Base-by-base conservation (phyloP, 2,888 invertebrate genomes). In the Scaptodrosophila latifasciaeformis region DNA sequence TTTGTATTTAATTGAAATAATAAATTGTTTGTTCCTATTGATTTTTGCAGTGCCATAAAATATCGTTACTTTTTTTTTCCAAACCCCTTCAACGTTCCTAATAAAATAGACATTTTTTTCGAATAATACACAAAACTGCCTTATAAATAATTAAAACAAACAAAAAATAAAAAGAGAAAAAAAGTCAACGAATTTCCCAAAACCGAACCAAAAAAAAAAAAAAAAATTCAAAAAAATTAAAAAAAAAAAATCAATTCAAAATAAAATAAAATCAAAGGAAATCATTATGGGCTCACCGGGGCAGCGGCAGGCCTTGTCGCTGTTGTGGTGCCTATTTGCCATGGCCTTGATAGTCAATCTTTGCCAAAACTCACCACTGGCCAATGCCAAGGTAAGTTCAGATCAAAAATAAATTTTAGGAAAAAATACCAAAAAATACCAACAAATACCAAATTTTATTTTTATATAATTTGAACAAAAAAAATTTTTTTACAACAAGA, bases 361-460 rank as follows among this genome's bases (percentile, higher is more conserved):
- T 54, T 78, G 76, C 62, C 63, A 78, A 48, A 56, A n/a, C n/a
- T n/a, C 59, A 35, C 51, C 69, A 48, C 53, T 58, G 53, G 58
- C 56, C 52, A 69, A 69, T 70, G 79, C 67, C 63, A 76, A 75
- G 74, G 74, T 75, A 56, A 75, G 74, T 70, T 30, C 5, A 9
- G 18, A 44, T 2, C 10, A 30, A 13, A 29, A 30, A 15, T 40
- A 9, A 21, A 29, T n/a, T n/a, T n/a, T n/a, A n/a, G n/a, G n/a
- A n/a, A n/a, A n/a, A n/a, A n/a, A n/a, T n/a, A n/a, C n/a, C n/a
- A n/a, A n/a, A n/a, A n/a, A n/a, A n/a, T n/a, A n/a, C n/a, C n/a
- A n/a, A n/a, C n/a, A n/a, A n/a, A n/a, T n/a, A n/a, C n/a, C n/a
- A n/a, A n/a, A n/a, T n/a, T n/a, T n/a, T n/a, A n/a, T n/a, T n/a